Conservation (phyloP, 2,888 invertebrate species). For the Altica lythri region DNA sequence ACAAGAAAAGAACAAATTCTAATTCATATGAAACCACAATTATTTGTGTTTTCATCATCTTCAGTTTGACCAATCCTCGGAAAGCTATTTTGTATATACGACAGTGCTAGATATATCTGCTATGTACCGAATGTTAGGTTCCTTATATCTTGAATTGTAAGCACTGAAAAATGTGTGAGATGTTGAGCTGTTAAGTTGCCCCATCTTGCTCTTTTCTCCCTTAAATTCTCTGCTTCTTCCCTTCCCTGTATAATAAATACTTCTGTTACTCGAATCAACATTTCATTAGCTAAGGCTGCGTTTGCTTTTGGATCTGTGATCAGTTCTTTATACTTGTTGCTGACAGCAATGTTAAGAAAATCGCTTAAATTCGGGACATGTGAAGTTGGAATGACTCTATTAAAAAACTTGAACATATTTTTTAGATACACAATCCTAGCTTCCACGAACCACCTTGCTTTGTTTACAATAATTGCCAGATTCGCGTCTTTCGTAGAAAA, state of each 20-base stretch:
- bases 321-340: too few species aligned
- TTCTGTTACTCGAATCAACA: constrained; percentile 4
- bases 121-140: constrained; percentile 7
- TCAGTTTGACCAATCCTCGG: too few species aligned
- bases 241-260: constrained; percentile 10
- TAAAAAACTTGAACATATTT: too few species aligned
- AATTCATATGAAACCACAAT: neutral
- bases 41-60: neutral
- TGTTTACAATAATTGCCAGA: constrained; percentile 6
- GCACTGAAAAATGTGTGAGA: constrained; percentile 7
- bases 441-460: constrained; percentile 16
- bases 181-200: constrained; percentile 2
- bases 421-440: constrained; percentile 9
- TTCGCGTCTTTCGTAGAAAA: constrained; percentile 9
- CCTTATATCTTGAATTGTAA: constrained; percentile 5
- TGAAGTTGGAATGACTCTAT: constrained; percentile 2
- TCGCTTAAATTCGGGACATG: too few species aligned
- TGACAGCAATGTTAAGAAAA: too few species aligned
- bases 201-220: constrained; percentile 4
- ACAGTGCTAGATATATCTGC: constrained; percentile 6
- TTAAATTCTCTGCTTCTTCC: constrained; percentile 12
- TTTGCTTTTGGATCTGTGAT: too few species aligned
- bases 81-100: constrained; percentile 2
- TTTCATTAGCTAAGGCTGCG: too few species aligned
- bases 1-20: neutral